Base-by-base conservation (phyloP, 2,888 invertebrate species). In the Pseudeuparius sepicola region DNA sequence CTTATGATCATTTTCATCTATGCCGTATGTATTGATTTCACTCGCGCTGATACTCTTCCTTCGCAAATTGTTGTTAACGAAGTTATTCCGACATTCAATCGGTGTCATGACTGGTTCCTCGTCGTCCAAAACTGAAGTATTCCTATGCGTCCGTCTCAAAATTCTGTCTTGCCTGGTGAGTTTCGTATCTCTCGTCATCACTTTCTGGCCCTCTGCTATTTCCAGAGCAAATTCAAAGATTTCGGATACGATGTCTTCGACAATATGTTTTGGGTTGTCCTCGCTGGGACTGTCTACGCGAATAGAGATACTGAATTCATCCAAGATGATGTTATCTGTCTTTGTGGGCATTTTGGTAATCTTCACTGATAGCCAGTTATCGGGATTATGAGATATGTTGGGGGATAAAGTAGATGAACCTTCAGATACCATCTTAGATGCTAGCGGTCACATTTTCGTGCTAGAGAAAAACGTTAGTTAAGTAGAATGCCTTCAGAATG, bases 381-480 rank as follows among this genome's bases (percentile, higher is more conserved):
- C 42, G 37, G 36, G 36, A 24, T 39, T 34, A 17, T 24, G 39
- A 30, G 14, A 38, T 27, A 43, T 34, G 27, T 43, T 44, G 15
- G 29, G 31, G 28, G 39, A 38, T 4, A 37, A 24, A 16, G 34
- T 38, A 32, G 39, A 44, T 29, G 42, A 42, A 29, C 45, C 44
- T 27, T 48, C 45, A 14, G 46, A 39, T 26, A 48, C 48, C 48
- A 48, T 48, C 32, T 42, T 46, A 38, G 18, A n/a, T n/a, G n/a
- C n/a, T n/a, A n/a, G n/a, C n/a, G n/a, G n/a, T n/a, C n/a, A n/a
- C n/a, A n/a, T n/a, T n/a, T n/a, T n/a, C n/a, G n/a, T n/a, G n/a
- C n/a, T n/a, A n/a, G n/a, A n/a, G n/a, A n/a, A n/a, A n/a, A n/a
- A n/a, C n/a, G n/a, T n/a, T n/a, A n/a, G n/a, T n/a, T n/a, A n/a